Percentiles rank a stretch among this genome's conserved stretches.
phyloP scores from a whole-genome alignment of 2,113 vertebrate species.

The Caranx melampygus region DNA sequence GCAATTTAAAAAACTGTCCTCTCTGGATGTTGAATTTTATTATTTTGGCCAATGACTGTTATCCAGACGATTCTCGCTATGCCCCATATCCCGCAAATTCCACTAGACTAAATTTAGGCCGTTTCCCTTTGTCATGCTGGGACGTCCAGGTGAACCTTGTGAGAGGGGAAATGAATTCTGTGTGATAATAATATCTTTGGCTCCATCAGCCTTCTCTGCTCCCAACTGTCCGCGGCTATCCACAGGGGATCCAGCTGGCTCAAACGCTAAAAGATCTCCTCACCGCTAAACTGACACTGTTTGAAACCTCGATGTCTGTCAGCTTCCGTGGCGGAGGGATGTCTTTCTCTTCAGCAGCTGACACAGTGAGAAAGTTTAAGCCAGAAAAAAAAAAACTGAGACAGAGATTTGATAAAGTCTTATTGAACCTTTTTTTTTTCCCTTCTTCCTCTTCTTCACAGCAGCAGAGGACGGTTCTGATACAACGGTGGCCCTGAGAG shows the following conservation, averaged over 20 bases:
- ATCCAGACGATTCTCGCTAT: constrained; percentile 3
- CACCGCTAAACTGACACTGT: constrained; percentile 28
- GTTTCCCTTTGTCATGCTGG: constrained; percentile 50
- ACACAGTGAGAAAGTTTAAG: neutral
- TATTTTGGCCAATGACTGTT: constrained; percentile 13
- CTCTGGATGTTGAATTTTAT: neutral
- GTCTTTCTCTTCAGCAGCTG: constrained; percentile 7
- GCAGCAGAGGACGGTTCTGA: neutral
- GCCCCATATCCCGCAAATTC: constrained; percentile 13
- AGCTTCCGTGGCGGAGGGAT: neutral
- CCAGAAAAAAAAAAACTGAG: neutral
- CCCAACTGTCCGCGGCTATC: constrained; percentile 37
- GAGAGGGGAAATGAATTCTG: constrained; percentile 48
- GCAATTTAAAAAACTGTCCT: neutral
- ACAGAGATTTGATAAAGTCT: neutral
- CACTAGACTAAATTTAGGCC: constrained; percentile 41
- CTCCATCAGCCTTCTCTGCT: constrained; percentile 28
- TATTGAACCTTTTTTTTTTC: neutral
- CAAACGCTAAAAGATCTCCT: constrained; percentile 36
- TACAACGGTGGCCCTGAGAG: neutral
- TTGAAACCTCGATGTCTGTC: constrained; percentile 33
- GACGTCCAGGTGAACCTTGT: constrained; percentile 55
- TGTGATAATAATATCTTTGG: constrained; percentile 60
- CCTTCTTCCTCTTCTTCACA: too few relatives aligned
- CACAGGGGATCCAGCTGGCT: constrained; percentile 34